Percentiles rank a stretch among this genome's conserved stretches.
phyloP scores from a whole-genome alignment of 2,797 vertebrate species.

The Tolypeutes matacus region DNA sequence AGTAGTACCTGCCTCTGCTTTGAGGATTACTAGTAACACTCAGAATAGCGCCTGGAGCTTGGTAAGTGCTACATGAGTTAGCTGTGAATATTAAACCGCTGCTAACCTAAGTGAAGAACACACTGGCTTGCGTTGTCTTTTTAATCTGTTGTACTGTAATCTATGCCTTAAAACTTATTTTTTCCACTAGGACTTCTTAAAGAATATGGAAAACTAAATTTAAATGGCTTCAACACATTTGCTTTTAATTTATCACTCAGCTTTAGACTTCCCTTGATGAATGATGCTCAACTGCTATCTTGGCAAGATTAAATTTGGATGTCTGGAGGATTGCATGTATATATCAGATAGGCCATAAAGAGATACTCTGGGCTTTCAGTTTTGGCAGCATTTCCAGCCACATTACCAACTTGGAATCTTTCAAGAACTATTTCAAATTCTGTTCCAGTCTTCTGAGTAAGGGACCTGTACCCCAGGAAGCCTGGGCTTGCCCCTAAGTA shows the following conservation, averaged over 20 bases:
- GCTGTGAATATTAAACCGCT: fast-evolving
- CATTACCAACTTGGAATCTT: not conserved
- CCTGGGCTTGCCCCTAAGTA: no score
- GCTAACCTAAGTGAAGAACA: fast-evolving
- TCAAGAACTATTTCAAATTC: not conserved
- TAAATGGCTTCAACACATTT: not conserved
- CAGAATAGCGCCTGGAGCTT: fast-evolving
- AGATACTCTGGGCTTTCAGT: fast-evolving
- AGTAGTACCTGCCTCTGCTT: not conserved
- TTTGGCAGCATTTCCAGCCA: not conserved
- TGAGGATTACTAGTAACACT: fast-evolving
- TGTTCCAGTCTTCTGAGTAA: not conserved
- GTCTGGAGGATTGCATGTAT: fast-evolving
- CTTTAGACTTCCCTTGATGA: not conserved
- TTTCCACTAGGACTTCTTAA: fast-evolving
- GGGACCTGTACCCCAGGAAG: fast-evolving
- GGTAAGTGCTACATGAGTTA: fast-evolving
- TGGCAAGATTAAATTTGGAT: fast-evolving
- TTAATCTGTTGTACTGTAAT: not conserved
- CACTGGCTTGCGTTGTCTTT: not conserved
- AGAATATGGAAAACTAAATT: not conserved
- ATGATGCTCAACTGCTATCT: not conserved
- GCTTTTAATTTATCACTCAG: not conserved
- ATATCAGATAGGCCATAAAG: fast-evolving
- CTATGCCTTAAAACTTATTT: fast-evolving